Conservation (phyloP, 2,113 vertebrate species). For the Microtus ochrogaster region DNA sequence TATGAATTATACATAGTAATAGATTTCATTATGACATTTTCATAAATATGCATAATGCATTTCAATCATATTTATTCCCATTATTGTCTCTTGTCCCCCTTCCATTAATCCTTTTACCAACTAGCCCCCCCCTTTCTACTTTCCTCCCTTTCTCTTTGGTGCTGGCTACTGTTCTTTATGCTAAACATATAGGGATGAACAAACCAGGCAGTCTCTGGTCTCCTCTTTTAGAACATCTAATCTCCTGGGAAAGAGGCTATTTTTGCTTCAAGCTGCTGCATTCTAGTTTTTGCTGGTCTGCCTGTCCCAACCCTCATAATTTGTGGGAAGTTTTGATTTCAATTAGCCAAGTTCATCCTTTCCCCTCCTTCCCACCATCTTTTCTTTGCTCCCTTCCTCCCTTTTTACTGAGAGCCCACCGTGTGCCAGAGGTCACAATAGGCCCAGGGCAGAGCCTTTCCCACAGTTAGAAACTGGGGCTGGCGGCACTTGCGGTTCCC, state of each 20-base stretch:
- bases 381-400: neutral
- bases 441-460: neutral
- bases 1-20: neutral
- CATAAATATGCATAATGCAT: neutral
- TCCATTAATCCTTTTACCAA: neutral
- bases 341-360: neutral
- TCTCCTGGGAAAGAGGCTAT: neutral
- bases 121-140: neutral
- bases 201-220: neutral
- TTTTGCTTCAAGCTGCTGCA: neutral
- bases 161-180: neutral
- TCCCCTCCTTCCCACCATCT: neutral
- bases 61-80: neutral
- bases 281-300: neutral
- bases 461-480: neutral
- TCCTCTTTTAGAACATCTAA: neutral
- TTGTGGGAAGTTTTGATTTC: conserved; percentile 34
- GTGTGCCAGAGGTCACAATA: neutral
- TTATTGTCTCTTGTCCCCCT: neutral
- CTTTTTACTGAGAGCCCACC: neutral
- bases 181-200: neutral
- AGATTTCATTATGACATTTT: neutral
- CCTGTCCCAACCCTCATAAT: neutral
- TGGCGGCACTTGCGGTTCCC: neutral
- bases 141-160: neutral